These are phyloP conservation scores for Parochlus steinenii DNA, from an alignment of 2,888 invertebrate species.

Conservation along the genomic window DNA sequence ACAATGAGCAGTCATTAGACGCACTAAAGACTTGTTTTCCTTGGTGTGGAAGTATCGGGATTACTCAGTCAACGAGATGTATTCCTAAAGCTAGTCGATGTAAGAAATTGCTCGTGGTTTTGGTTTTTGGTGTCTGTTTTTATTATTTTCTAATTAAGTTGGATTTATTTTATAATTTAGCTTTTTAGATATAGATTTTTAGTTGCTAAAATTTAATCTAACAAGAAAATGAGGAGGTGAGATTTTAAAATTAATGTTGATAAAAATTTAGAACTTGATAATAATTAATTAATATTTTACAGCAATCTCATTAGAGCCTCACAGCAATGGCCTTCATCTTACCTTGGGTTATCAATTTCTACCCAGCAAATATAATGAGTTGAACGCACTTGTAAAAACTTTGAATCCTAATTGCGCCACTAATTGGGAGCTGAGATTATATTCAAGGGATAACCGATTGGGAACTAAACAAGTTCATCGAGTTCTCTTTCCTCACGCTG, in stretches of 20 bases:
- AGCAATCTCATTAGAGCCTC: conserved; percentile 61
- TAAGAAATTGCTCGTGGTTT: conserved; percentile 27
- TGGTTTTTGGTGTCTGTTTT: background rate
- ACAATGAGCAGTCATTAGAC: conserved; percentile 59
- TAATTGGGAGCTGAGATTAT: conserved; percentile 72
- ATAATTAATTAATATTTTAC: conserved; percentile 18
- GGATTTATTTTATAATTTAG: conserved; percentile 9
- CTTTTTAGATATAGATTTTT: conserved; percentile 6
- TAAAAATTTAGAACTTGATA: background rate
- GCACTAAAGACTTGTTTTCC: conserved; percentile 61
- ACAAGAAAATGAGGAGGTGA: conserved; percentile 1
- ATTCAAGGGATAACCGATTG: conserved; percentile 67
- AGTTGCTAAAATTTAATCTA: background rate
- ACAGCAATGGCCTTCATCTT: conserved; percentile 71
- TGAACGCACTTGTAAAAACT: conserved; percentile 56
- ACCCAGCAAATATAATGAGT: conserved; percentile 45
- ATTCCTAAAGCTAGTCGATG: conserved; percentile 44
- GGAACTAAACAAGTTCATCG: conserved; percentile 58
- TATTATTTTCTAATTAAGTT: conserved; percentile 10
- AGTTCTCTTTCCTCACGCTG: conserved; percentile 60
- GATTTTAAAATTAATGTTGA: background rate
- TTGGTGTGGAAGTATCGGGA: conserved; percentile 41
- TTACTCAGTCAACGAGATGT: conserved; percentile 40
- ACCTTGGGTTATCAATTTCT: conserved; percentile 82
- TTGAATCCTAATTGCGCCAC: conserved; percentile 48